Base-by-base conservation (phyloP, 2,888 invertebrate genomes). In the Diaphora mendica region DNA sequence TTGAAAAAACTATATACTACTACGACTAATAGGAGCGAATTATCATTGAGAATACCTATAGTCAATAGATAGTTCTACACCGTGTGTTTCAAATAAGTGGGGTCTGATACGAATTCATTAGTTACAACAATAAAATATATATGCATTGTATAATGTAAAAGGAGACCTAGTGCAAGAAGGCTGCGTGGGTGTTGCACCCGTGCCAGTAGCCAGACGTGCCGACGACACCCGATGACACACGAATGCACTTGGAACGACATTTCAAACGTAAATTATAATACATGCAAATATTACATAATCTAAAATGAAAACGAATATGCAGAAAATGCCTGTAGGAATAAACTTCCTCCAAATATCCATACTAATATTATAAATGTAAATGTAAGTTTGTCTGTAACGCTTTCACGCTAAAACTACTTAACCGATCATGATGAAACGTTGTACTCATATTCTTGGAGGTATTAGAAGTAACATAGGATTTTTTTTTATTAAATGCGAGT, bases 201-300 rank as follows among this genome's bases (percentile, higher is more conserved):
- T 81, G 87, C 87, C 91, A 88, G 92, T 91, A 91, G 91, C 90
- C 77, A 83, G 79, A 80, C 80, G 81, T 73, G 72, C 77, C 85
- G 85, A 83, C 83, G 83, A 87, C 83, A 81, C 76, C 76, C 82
- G 82, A 88, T 86, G 82, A 89, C 88, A 85, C 64, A 73, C 64
- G 77, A 75, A 74, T 74, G 55, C 75, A 82, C 72, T 39, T 74
- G 72, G 80, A 80, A 91, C 92, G 89, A 91, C 93, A 91, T 92
- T 90, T 92, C 91, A 91, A 93, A 91, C 91, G 88, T 91, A 84
- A 84, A 83, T 85, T 82, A 86, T 78, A 39, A 39, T 79, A 75
- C 79, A 82, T 66, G 68, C 30, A 30, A 68, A 66, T 44, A 26
- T 66, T 42, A n/a, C 17, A 67, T 26, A 26, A 66, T n/a, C 17